A percentile compares a stretch with the other conserved stretches of the same genome.
Conservation (phyloP, 1,140 invertebrate genomes). For the Bactericera cockerelli region DNA sequence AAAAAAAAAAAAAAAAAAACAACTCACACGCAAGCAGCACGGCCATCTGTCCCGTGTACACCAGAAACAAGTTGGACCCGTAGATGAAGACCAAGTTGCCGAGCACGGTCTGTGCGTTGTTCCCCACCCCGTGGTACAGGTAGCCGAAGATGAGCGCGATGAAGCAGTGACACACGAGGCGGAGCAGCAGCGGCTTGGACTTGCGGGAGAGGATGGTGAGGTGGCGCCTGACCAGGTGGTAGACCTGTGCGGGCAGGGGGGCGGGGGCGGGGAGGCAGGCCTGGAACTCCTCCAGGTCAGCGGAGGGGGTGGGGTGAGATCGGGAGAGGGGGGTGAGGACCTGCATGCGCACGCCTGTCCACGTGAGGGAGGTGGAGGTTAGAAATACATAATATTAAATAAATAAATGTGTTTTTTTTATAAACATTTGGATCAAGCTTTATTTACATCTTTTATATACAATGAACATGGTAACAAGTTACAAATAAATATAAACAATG, state of each 20-base stretch:
- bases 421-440: too few species aligned
- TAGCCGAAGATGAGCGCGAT: constrained; percentile 80
- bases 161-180: constrained; percentile 61
- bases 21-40: constrained; percentile 90
- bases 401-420: too few species aligned
- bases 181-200: constrained; percentile 28
- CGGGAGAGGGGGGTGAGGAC: not conserved
- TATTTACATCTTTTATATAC: too few species aligned
- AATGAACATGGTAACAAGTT: too few species aligned
- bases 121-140: constrained; percentile 71
- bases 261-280: constrained; percentile 18
- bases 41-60: constrained; percentile 90
- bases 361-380: too few species aligned
- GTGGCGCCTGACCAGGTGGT: constrained; percentile 19
- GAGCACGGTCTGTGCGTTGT: constrained; percentile 63
- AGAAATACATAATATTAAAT: too few species aligned
- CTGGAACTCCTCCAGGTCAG: constrained; percentile 17
- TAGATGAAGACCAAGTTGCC: constrained; percentile 88
- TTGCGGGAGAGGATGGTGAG: constrained; percentile 17
- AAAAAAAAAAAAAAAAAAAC: too few species aligned
- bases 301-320: constrained; percentile 6
- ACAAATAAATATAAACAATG: too few species aligned
- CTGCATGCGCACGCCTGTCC: not conserved
- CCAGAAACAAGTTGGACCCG: constrained; percentile 73
- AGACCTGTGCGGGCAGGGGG: constrained; percentile 19